These are phyloP conservation scores for Calyptommatus sinebrachiatus DNA, from an alignment of 2,113 vertebrate genomes.

Conservation along the genomic window DNA sequence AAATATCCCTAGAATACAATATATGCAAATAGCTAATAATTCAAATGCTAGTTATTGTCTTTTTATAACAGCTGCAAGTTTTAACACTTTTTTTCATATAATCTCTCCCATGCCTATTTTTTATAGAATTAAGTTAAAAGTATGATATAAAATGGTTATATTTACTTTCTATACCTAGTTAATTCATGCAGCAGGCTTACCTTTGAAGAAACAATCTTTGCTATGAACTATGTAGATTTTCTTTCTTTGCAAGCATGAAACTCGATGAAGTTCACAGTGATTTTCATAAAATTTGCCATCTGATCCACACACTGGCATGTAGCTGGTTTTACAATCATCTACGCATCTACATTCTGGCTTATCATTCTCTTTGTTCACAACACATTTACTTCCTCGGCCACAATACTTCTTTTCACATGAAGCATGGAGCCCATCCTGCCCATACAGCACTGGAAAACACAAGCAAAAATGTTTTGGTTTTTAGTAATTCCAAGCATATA, in stretches of 20 bases:
- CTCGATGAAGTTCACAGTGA: slow-evolving; percentile 89
- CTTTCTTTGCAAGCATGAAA: slow-evolving; percentile 84
- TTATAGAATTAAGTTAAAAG: slow-evolving; percentile 12
- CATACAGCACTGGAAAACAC: slow-evolving; percentile 61
- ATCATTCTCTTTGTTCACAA: slow-evolving; percentile 71
- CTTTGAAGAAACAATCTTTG: slow-evolving; percentile 97
- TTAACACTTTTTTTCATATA: slow-evolving; percentile 30
- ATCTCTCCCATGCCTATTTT: slow-evolving; percentile 20
- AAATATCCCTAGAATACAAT: rapidly evolving
- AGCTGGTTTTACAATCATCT: slow-evolving; percentile 81
- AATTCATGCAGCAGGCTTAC: slow-evolving; percentile 65
- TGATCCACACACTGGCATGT: slow-evolving; percentile 90
- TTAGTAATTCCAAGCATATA: slow-evolving; percentile 2
- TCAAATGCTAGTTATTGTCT: slow-evolving; percentile 37
- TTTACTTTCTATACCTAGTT: background rate
- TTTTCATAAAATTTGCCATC: slow-evolving; percentile 92
- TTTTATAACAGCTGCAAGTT: slow-evolving; percentile 11
- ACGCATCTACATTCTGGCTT: slow-evolving; percentile 83
- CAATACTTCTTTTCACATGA: slow-evolving; percentile 81
- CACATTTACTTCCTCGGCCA: slow-evolving; percentile 80
- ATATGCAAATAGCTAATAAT: background rate
- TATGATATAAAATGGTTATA: background rate
- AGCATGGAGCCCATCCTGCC: slow-evolving; percentile 41
- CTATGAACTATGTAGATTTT: slow-evolving; percentile 81
- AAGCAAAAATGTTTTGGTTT: rapidly evolving